phyloP scores from a whole-genome alignment of 2,113 vertebrate species.

The Toxotes jaculatrix region DNA sequence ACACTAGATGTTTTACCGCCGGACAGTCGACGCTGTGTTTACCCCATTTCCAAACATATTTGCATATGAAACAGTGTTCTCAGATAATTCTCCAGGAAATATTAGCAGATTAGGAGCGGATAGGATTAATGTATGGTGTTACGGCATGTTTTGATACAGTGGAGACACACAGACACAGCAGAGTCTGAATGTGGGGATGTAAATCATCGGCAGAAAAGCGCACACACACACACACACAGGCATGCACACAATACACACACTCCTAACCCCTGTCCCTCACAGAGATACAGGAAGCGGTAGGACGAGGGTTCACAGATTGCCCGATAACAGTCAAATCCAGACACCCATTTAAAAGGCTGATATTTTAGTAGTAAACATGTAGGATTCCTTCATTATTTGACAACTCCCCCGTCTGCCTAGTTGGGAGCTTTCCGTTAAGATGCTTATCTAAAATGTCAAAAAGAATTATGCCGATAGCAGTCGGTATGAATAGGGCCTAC shows the following conservation, averaged over 20 bases:
- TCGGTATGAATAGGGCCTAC: slow-evolving; percentile 77
- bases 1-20: slow-evolving; percentile 41
- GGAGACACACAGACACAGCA: slow-evolving; percentile 8
- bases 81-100: slow-evolving; percentile 76
- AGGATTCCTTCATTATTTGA: slow-evolving; percentile 79
- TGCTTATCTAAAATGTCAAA: slow-evolving; percentile 86
- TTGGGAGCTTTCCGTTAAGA: slow-evolving; percentile 77
- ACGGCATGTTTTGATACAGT: slow-evolving; percentile 49
- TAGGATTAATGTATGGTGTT: slow-evolving; percentile 62
- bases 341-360: slow-evolving; percentile 77
- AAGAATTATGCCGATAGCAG: slow-evolving; percentile 83
- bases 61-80: slow-evolving; percentile 78
- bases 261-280: slow-evolving; percentile 50
- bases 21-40: slow-evolving; percentile 69
- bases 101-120: slow-evolving; percentile 70
- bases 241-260: slow-evolving; percentile 20
- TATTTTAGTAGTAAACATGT: slow-evolving; percentile 80
- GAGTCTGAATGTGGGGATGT: slow-evolving; percentile 26
- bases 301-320: slow-evolving; percentile 56
- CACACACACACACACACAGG: slow-evolving; percentile 22
- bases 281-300: slow-evolving; percentile 57
- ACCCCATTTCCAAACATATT: slow-evolving; percentile 68
- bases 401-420: slow-evolving; percentile 71
- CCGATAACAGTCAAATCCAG: slow-evolving; percentile 75
- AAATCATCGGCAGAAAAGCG: slow-evolving; percentile 37